Base-by-base conservation (phyloP, 2,113 vertebrate species). In the Cavia aperea region DNA sequence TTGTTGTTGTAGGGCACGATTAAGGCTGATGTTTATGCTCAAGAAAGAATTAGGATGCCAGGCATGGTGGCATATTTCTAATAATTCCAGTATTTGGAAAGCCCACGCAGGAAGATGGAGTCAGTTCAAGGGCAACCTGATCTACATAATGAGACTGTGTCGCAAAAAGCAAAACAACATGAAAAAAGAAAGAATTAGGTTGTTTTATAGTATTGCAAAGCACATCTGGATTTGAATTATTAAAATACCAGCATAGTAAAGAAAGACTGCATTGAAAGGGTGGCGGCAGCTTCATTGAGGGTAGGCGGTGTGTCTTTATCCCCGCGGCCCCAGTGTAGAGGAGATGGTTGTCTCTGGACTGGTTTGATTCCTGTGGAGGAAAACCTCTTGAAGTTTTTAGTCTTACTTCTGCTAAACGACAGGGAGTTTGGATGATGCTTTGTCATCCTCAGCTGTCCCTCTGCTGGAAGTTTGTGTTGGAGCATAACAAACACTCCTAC, bases 181-280 rank as follows among this genome's bases (percentile, higher is more conserved):
- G 5, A 26, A 26, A 46, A 75, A 14, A 77, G 43, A 29, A 91
- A 63, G 11, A 89, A 73, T 81, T 91, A 83, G 60, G 23, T 65
- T 86, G 49, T 65, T 49, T 60, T 78, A 72, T n/a, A 39, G 56
- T 88, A 66, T 33, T n/a, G 46, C 39, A 0, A 56, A 65, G 14
- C 72, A 66, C 33, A 65, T 36, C 19, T 91, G n/a, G 43, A 39
- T 92, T 72, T 90, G 77, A 93, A 49, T 87, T 82, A 83, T 65
- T 93, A 39, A 90, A 88, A 49, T 92, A 81, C 24, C 75, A 58
- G 31, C 13, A 5, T 21, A 56, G 51, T 79, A 60, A 29, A 83
- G 70, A 94, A 89, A 91, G 89, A 84, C 16, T 5, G 75, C 39
- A 51, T 11, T 86, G 49, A 29, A 92, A 68, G 82, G 68, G 24